Base-by-base conservation (phyloP, 2,113 vertebrate species). In the Corapipo altera region DNA sequence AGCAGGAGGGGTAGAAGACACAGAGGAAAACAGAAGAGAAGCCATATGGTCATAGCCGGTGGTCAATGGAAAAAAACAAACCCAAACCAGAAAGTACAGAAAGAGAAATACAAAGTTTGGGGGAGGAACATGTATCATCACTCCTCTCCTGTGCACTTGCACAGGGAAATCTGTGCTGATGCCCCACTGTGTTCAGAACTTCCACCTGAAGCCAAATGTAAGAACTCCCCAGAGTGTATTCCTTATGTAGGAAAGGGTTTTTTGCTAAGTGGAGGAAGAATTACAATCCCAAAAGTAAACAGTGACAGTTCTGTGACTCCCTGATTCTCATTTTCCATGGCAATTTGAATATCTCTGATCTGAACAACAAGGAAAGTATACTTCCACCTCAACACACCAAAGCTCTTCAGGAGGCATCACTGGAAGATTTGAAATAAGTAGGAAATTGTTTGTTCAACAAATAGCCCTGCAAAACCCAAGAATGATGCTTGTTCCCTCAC, bases 31-130 rank as follows among this genome's bases (percentile, higher is more conserved):
- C 96, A 97, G 91, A 94, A 93, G 96, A 97, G 81, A 94, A 95
- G 84, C 96, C 97, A 98, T 97, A 96, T 97, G 97, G 97, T 96
- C 94, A 81, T 94, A 97, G 96, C 89, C 84, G 76, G 80, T 75
- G 95, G 97, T 97, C 97, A 97, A 95, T 86, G 81, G 59, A 83
- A 62, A 62, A 80, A 67, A 84, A 74, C 14, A n/a, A 70, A 67
- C 18, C 39, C 74, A 35, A 84, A 61, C 7, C 58, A 89, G 67
- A 93, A 93, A 95, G 62, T 48, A 95, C 52, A 76, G 84, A 79
- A 52, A 89, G 73, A 88, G 73, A 97, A 96, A 91, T 54, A 88
- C 33, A 88, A 52, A 80, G 79, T 32, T 57, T 3, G 28, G 30
- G 39, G 33, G 13, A 85, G 37, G 75, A 87, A 88, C 12, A 4